Conservation (phyloP, 2,888 invertebrate species). For the Scaptomyza tumidula region DNA sequence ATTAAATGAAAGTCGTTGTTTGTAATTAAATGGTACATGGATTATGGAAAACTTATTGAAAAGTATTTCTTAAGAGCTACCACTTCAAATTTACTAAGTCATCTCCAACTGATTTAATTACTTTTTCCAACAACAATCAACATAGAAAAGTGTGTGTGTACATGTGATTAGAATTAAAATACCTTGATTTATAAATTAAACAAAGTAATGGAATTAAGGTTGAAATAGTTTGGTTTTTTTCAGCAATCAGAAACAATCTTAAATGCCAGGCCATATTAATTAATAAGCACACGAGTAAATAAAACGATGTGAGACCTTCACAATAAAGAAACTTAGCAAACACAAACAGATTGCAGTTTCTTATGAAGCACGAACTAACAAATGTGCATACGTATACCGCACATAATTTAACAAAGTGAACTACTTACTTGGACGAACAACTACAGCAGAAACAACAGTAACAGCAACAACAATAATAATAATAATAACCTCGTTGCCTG, state of each 20-base stretch:
- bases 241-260: too few relatives aligned
- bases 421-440: slow-evolving; percentile 53
- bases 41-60: slow-evolving; percentile 19
- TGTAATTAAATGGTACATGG: slow-evolving; percentile 56
- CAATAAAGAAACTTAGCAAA: slow-evolving; percentile 13
- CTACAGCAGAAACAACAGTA: slow-evolving; percentile 20
- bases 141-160: not conserved
- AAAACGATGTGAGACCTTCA: not conserved
- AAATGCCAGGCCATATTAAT: slow-evolving; percentile 7
- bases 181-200: too few relatives aligned
- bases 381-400: slow-evolving; percentile 60
- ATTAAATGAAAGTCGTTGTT: slow-evolving; percentile 65
- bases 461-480: slow-evolving; percentile 46
- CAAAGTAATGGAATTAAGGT: too few relatives aligned
- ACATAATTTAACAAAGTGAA: slow-evolving; percentile 73
- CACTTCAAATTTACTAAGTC: slow-evolving; percentile 2
- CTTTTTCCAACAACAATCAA: not conserved
- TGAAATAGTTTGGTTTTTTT: too few relatives aligned
- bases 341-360: slow-evolving; percentile 16
- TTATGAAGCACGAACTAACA: slow-evolving; percentile 14
- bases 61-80: not conserved
- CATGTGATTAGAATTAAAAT: not conserved
- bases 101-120: slow-evolving; percentile 1
- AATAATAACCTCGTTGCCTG: slow-evolving; percentile 56
- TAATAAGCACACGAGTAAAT: slow-evolving; percentile 24